These are phyloP conservation scores for Pipa parva DNA, from an alignment of 2,113 vertebrate genomes.

Conservation along the genomic window DNA sequence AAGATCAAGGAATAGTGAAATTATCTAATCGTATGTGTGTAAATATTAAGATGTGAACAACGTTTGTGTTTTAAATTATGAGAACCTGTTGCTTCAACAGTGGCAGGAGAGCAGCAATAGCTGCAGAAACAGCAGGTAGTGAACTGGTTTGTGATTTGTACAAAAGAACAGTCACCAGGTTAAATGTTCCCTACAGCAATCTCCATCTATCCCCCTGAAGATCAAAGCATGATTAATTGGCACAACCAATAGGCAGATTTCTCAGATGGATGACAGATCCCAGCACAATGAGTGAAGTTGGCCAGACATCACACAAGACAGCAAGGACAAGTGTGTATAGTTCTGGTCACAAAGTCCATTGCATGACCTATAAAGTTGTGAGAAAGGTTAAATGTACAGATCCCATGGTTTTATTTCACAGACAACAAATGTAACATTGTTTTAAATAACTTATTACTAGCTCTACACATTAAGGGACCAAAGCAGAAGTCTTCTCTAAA, in stretches of 20 bases:
- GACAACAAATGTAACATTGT: not conserved
- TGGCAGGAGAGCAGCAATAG: too few species aligned
- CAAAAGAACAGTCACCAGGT: constrained; percentile 4
- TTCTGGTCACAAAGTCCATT: constrained; percentile 4
- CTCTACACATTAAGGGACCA: not conserved
- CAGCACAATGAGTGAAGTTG: constrained; percentile 20
- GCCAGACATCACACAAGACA: constrained; percentile 35
- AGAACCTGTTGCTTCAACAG: too few species aligned
- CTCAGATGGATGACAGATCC: constrained; percentile 29
- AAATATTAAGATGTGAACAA: too few species aligned
- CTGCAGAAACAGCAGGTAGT: too few species aligned
- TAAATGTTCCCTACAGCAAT: constrained; percentile 22
- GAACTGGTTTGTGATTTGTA: too few species aligned
- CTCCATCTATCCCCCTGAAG: constrained; percentile 1
- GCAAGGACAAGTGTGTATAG: constrained; percentile 20
- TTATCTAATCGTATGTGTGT: too few species aligned
- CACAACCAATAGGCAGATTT: constrained; percentile 21
- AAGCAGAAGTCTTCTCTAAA: too few species aligned
- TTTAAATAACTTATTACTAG: constrained; percentile 1
- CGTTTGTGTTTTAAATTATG: too few species aligned
- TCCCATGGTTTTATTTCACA: constrained; percentile 8
- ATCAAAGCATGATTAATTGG: constrained; percentile 33
- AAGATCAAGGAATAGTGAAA: too few species aligned
- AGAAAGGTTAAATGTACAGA: constrained; percentile 18
- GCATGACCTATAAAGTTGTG: constrained; percentile 16